Percentiles rank a stretch among this genome's conserved stretches.
Evolutionary conservation across 2,888 invertebrate genomes (phyloP).

Genomic region (Stegophylla sp.): DNA sequence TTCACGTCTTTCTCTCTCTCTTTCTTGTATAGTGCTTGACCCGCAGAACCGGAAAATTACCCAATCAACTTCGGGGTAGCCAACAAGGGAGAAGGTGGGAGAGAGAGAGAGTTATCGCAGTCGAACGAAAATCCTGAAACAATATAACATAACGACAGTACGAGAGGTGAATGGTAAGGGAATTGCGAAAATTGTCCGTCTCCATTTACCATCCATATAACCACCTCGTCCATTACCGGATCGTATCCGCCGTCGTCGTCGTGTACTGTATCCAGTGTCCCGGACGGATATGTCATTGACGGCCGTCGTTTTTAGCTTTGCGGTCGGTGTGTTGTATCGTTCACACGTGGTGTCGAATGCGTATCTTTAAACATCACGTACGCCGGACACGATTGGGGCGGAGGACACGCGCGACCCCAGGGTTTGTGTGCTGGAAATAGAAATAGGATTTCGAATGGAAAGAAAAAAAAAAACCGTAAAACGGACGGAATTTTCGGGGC

Average conservation of each 20-base stretch:
- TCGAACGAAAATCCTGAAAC: background rate
- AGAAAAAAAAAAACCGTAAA: too few species aligned
- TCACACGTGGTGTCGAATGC: too few species aligned
- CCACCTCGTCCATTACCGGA: background rate
- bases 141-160: background rate
- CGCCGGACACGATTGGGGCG: too few species aligned
- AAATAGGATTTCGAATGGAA: too few species aligned
- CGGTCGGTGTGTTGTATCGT: too few species aligned
- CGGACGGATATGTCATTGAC: conserved; percentile 8
- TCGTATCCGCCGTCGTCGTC: too few species aligned
- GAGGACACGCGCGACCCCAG: too few species aligned
- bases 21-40: background rate
- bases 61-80: background rate
- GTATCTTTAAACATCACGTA: too few species aligned
- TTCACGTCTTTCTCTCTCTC: background rate
- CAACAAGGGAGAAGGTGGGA: background rate
- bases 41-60: conserved; percentile 28
- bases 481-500: too few species aligned
- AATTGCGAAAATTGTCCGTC: background rate
- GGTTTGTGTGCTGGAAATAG: too few species aligned
- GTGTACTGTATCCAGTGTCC: too few species aligned
- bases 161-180: background rate
- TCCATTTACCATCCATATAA: background rate
- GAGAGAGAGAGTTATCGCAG: background rate
- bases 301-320: background rate